A percentile compares a stretch with the other conserved stretches of the same genome.
Conservation (phyloP, 2,888 invertebrate genomes). For the Ichneumoninae sp. region DNA sequence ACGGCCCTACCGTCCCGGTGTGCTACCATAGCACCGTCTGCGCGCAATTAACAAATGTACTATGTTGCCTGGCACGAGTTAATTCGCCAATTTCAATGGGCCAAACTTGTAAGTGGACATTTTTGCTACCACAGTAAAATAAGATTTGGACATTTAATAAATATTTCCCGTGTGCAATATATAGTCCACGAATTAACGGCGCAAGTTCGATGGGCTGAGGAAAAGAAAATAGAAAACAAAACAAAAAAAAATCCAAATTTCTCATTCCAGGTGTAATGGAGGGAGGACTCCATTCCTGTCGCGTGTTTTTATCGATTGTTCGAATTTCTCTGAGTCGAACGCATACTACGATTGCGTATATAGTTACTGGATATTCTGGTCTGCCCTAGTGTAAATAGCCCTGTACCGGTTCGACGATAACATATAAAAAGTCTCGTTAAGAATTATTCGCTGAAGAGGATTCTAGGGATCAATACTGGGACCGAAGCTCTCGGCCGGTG, state of each 20-base stretch:
- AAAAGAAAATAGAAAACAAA: neutral
- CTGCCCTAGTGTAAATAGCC: neutral
- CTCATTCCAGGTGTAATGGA: too few species aligned
- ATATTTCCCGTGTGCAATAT: too few species aligned
- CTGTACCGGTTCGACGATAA: slow-evolving; percentile 5
- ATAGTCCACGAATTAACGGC: neutral
- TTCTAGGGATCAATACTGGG: slow-evolving; percentile 11
- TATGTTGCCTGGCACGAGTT: slow-evolving; percentile 31
- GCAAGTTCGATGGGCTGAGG: neutral
- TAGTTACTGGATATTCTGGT: neutral
- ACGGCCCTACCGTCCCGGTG: slow-evolving; percentile 24
- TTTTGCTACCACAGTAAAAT: neutral
- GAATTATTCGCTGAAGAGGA: slow-evolving; percentile 8
- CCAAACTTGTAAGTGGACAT: neutral
- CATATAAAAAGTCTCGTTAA: slow-evolving; percentile 17
- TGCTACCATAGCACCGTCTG: slow-evolving; percentile 2
- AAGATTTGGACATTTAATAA: too few species aligned
- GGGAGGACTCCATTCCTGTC: neutral
- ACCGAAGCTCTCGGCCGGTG: neutral
- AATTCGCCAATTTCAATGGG: slow-evolving; percentile 23
- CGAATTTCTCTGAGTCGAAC: neutral
- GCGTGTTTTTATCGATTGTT: neutral
- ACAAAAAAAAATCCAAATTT: neutral
- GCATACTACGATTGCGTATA: neutral
- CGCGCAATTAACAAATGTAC: slow-evolving; percentile 44